Evolutionary conservation across 2,888 invertebrate genomes (phyloP), one percentile per base, ranked within the genome.

Genomic region (Chaitophorus viminalis): DNA sequence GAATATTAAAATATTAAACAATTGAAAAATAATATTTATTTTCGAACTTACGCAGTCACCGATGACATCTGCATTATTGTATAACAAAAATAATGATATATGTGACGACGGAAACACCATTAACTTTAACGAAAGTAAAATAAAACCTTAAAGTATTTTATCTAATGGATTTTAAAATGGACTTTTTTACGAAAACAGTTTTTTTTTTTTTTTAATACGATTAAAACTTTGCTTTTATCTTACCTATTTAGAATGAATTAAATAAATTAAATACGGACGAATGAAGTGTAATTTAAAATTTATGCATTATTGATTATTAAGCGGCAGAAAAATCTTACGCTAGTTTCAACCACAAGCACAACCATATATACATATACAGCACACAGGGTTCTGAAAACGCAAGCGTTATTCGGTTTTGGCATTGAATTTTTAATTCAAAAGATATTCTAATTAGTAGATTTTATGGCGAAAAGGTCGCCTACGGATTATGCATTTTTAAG

Each of bases 181-280:
- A 60, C 29, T 65, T 65, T 65, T 17, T 79, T 79, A 6, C 33
- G 29, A n/a, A 79, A 29, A 36, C 36, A 65, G 60, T 18, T 65
- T 39, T 65, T 68, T 60, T 60, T 60, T 39, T 5, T 39, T 52
- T 52, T 52, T 4, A 18, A 39, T 68, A 39, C 29, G 68, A 54
- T 79, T 65, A 65, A 79, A 65, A 79, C 79, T 79, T 81, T 39
- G 6, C 21, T 65, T 68, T 81, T 68, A 68, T 68, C 68, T 39
- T n/a, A 46, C 68, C 36, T 39, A 81, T 39, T 81, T 68, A 17
- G 39, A 68, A 46, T 81, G 11, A 68, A 81, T 29, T 68, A 39
- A 68, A 81, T 81, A 39, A 81, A 81, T 81, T 65, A 81, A 81
- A 39, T 21, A 36, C 78, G n/a, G 33, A 14, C 11, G 33, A 78